These are phyloP conservation scores for Hemiprocne comata DNA, from an alignment of 2,113 vertebrate species.

Conservation along the genomic window DNA sequence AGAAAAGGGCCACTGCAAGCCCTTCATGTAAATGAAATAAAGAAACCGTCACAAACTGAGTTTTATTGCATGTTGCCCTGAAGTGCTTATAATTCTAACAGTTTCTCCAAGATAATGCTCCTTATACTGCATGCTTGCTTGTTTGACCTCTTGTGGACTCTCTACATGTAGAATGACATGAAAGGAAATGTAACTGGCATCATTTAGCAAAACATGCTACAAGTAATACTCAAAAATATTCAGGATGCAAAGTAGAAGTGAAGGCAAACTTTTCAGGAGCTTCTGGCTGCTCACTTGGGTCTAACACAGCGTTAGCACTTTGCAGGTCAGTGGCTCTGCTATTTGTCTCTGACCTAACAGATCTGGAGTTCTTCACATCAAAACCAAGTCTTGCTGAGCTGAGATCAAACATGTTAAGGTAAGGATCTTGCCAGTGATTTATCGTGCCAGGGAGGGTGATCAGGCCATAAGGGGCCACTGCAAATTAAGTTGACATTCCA, in stretches of 20 bases:
- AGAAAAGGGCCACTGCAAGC: not conserved
- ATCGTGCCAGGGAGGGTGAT: slow-evolving; percentile 86
- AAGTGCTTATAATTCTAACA: not conserved
- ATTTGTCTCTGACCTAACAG: slow-evolving; percentile 90
- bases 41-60: not conserved
- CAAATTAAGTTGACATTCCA: slow-evolving; percentile 78
- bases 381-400: slow-evolving; percentile 91
- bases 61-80: not conserved
- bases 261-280: slow-evolving; percentile 77
- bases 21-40: not conserved
- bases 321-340: slow-evolving; percentile 92
- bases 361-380: slow-evolving; percentile 99
- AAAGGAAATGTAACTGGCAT: not conserved
- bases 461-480: slow-evolving; percentile 79
- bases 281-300: slow-evolving; percentile 83
- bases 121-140: not conserved
- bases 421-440: slow-evolving; percentile 92
- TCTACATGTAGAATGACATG: not conserved
- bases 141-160: not conserved
- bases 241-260: not conserved
- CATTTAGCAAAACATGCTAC: not conserved
- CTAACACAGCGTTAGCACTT: slow-evolving; percentile 88
- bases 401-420: slow-evolving; percentile 95
- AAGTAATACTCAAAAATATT: not conserved
- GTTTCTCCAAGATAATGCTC: not conserved